Conservation (phyloP, 2,113 vertebrate species). For the Aplodontia rufa region DNA sequence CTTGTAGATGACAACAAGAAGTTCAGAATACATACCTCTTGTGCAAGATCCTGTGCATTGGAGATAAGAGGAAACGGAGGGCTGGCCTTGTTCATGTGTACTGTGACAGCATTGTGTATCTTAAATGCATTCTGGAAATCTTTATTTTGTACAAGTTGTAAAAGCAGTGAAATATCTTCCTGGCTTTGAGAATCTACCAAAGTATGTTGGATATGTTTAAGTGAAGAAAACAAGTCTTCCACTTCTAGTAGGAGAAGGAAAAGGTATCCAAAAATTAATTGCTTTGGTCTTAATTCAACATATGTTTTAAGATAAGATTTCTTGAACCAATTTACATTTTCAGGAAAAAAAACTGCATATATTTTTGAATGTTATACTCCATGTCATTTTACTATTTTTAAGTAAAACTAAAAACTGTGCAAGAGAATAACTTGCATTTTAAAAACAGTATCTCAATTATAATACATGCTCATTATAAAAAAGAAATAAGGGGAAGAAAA, state of each 20-base stretch:
- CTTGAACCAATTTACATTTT: conserved; percentile 16
- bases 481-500: not conserved
- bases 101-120: conserved; percentile 91
- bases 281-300: conserved; percentile 48
- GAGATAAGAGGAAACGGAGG: conserved; percentile 91
- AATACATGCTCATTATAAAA: conserved; percentile 13
- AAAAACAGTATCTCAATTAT: conserved; percentile 30
- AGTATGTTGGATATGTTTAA: conserved; percentile 90
- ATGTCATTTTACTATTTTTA: not conserved
- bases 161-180: conserved; percentile 91
- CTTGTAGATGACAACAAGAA: not conserved
- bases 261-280: conserved; percentile 74
- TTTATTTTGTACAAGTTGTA: conserved; percentile 90
- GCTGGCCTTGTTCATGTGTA: conserved; percentile 90
- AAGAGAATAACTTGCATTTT: conserved; percentile 23
- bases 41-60: conserved; percentile 92
- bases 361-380: conserved; percentile 12
- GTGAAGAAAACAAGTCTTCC: conserved; percentile 91
- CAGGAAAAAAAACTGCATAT: not conserved
- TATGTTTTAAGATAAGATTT: conserved; percentile 51
- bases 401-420: conserved; percentile 52
- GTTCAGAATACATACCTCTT: conserved; percentile 91
- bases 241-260: conserved; percentile 87
- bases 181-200: conserved; percentile 94
- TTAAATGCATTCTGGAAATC: conserved; percentile 95